Evolutionary conservation across 2,888 invertebrate genomes (phyloP).

Genomic region (Monoplex corrugatus): DNA sequence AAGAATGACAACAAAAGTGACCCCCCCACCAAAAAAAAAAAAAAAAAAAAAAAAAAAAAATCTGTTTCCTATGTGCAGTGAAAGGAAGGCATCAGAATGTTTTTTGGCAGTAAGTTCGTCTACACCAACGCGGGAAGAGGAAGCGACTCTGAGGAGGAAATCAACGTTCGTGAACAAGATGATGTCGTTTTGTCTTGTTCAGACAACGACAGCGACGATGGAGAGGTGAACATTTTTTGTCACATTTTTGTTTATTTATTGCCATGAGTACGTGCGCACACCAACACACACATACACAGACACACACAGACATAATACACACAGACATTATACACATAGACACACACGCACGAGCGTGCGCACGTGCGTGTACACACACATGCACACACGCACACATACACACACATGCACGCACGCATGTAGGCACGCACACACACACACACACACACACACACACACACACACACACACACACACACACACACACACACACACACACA

Average conservation of each 20-base stretch:
- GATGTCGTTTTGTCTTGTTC: conserved; percentile 48
- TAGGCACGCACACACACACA: neutral
- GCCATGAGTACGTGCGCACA: too few species aligned
- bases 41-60: too few species aligned
- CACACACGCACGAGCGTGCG: too few species aligned
- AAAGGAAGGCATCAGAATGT: conserved; percentile 54
- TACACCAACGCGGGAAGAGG: conserved; percentile 56
- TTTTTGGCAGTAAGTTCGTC: conserved; percentile 67
- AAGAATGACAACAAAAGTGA: too few species aligned
- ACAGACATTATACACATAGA: too few species aligned
- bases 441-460: neutral
- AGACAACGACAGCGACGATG: conserved; percentile 51
- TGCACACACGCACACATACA: neutral
- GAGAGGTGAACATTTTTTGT: conserved; percentile 56
- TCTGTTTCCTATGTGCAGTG: neutral
- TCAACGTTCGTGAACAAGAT: conserved; percentile 46
- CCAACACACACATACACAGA: too few species aligned
- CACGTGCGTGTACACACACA: neutral
- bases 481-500: conserved; percentile 24
- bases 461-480: conserved; percentile 8
- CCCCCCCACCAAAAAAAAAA: too few species aligned
- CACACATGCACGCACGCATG: neutral
- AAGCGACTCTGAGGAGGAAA: conserved; percentile 60
- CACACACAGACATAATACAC: too few species aligned
- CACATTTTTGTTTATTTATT: too few species aligned